These are phyloP conservation scores for Hydriomena furcata DNA, from an alignment of 2,888 invertebrate genomes.

Conservation along the genomic window DNA sequence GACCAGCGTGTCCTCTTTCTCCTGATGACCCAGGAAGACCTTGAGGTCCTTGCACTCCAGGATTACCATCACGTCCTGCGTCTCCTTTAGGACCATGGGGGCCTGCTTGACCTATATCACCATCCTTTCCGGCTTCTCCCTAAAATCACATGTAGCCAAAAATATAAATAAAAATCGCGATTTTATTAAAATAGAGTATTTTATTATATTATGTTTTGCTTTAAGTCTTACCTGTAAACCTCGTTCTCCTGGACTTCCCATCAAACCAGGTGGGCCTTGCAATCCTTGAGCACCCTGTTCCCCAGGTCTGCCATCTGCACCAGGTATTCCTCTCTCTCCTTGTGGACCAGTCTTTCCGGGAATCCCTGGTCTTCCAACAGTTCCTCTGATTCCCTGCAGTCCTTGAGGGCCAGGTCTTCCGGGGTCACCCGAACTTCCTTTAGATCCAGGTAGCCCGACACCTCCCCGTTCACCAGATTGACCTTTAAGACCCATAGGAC, in stretches of 20 bases:
- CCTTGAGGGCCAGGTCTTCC: slow-evolving; percentile 88
- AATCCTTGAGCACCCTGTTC: slow-evolving; percentile 91
- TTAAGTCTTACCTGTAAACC: slow-evolving; percentile 84
- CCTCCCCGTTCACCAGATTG: slow-evolving; percentile 88
- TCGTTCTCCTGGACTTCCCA: slow-evolving; percentile 91
- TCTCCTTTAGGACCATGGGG: slow-evolving; percentile 90
- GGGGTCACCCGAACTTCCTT: slow-evolving; percentile 85
- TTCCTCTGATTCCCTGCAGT: slow-evolving; percentile 84
- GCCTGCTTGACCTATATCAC: slow-evolving; percentile 90
- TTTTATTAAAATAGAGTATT: too few species aligned
- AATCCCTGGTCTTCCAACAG: slow-evolving; percentile 87
- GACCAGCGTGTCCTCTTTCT: slow-evolving; percentile 83
- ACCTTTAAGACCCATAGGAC: slow-evolving; percentile 89
- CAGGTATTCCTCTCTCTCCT: slow-evolving; percentile 89
- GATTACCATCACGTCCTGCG: slow-evolving; percentile 89
- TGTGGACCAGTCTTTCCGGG: slow-evolving; percentile 87
- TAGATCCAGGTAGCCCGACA: slow-evolving; percentile 74
- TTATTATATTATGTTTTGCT: not conserved
- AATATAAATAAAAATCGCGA: too few species aligned
- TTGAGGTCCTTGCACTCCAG: slow-evolving; percentile 89
- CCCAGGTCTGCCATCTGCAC: slow-evolving; percentile 93
- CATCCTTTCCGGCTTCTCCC: slow-evolving; percentile 92
- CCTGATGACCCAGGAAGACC: slow-evolving; percentile 89
- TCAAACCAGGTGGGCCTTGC: slow-evolving; percentile 90
- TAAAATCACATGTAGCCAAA: too few species aligned